Evolutionary conservation across 1,140 invertebrate species (phyloP), one percentile per base, ranked within the genome.

Genomic region (Aphis craccivora): DNA sequence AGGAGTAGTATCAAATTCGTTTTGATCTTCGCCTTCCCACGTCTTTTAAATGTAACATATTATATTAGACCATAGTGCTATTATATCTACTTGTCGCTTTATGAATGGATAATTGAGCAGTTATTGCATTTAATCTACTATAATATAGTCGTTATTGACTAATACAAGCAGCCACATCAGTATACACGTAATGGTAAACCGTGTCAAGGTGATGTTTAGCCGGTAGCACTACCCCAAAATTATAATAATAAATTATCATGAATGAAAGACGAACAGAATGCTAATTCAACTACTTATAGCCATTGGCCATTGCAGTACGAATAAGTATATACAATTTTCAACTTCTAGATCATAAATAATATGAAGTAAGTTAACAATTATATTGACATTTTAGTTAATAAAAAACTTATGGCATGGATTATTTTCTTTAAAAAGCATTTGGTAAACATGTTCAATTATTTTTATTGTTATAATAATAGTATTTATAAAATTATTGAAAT

Each of bases 111-210:
- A 86, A 45, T 86, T 86, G 84, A 86, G 43, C 43, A 40, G 84
- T 45, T 43, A 86, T 86, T 40, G 40, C 84, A 40, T 86, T 86
- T 86, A 86, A 86, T 86, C 84, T 45, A 86, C 84, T 43, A 84
- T 43, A 45, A 43, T 30, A n/a, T 45, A 25, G 43, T 43, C 43
- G 25, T 86, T 86, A 86, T 86, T 86, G 40, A 86, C 40, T 86
- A 86, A 40, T 86, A 45, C 84, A 43, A 25, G 84, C 25, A 86
- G 43, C 30, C 30, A 30, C 84, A 18, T 76, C n/a, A 76, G 84
- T 45, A n/a, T 30, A 45, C 84, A 45, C 6, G 45, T 45, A 30
- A 30, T 86, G 43, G 84, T 25, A 48, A 86, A 86, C 43, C 40
- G 30, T 86, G 84, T 86, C 84, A 86, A 86, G 84, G 84, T 14